Percentiles rank a stretch among this genome's conserved stretches.
phyloP scores from a whole-genome alignment of 2,888 invertebrate genomes.

The Lasioglossum leucozonium region DNA sequence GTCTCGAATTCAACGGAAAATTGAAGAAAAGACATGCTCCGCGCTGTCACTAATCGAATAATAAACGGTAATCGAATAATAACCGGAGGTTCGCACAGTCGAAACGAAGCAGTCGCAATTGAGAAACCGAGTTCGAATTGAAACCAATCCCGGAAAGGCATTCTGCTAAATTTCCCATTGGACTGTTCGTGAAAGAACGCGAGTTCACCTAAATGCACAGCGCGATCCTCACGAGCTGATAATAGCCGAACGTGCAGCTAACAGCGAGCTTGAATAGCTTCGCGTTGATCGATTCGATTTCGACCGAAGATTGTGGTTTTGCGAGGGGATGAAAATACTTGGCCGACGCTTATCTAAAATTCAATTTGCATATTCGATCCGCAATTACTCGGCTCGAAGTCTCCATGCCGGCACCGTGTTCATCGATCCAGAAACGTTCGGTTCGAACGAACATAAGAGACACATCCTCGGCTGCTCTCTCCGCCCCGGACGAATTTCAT shows the following conservation, averaged over 20 bases:
- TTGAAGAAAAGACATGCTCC: not conserved
- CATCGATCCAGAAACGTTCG: slow-evolving; percentile 5
- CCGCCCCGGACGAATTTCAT: slow-evolving; percentile 2
- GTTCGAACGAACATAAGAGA: not conserved
- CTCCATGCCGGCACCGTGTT: not conserved
- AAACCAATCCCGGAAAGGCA: not conserved
- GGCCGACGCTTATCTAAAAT: not conserved
- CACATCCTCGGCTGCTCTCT: too few relatives aligned
- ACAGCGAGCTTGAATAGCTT: not conserved
- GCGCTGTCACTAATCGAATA: not conserved
- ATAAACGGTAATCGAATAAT: not conserved
- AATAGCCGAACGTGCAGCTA: not conserved
- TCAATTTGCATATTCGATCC: slow-evolving; percentile 30
- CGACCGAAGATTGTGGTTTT: not conserved
- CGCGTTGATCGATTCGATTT: not conserved
- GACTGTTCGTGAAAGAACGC: not conserved
- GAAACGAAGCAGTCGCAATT: not conserved
- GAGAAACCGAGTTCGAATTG: not conserved
- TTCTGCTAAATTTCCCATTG: not conserved
- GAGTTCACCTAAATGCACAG: slow-evolving; percentile 1
- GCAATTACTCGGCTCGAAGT: not conserved
- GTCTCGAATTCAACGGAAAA: too few relatives aligned
- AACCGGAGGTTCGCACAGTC: not conserved
- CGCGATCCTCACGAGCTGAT: not conserved
- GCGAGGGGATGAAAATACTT: not conserved